Base-by-base conservation (phyloP, 2,888 invertebrate genomes). In the Chymomyza fuscimana region DNA sequence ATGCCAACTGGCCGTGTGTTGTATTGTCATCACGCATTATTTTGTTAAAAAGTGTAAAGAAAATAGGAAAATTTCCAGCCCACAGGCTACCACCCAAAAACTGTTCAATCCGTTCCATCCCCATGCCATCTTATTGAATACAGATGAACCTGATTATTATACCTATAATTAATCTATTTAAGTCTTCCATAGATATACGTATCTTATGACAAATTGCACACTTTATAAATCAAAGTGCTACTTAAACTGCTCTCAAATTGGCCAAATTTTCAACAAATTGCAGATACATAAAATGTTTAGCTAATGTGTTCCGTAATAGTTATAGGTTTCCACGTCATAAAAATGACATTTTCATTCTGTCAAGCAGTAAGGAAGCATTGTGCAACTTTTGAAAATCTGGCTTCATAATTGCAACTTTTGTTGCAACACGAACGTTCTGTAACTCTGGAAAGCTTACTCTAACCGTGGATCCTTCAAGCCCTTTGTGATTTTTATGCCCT, bases 381-480 rank as follows among this genome's bases (percentile, higher is more conserved):
- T 51, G 40, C 58, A 25, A 46, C 25, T 58, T 19, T 54, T 12
- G 7, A 19, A 54, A 19, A n/a, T 54, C 15, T 54, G 1, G 16
- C 10, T 3, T 3, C 54, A 32, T 71, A 67, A 58, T 65, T 63
- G 73, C 81, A 73, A 78, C 72, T 73, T 81, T 83, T 74, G 76
- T 72, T 73, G 72, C 73, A 68, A 22, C 50, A 52, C 19, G 50
- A 5, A 25, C 50, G n/a, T 10, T 50, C 32, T 19, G 65, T 72
- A 65, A 67, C 69, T 63, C 40, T 51, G 19, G 16, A 9, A n/a
- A 12, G 22, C 50, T 40, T 25, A 61, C 61, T 12, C 32, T 29
- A 15, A 36, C 0, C 7, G 25, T 12, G 25, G 25, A 10, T 58
- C 25, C 58, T 58, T 7, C 32, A 54, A 63, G 52, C 32, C 32